phyloP scores from a whole-genome alignment of 2,113 vertebrate genomes.

The Bothrops jararaca region DNA sequence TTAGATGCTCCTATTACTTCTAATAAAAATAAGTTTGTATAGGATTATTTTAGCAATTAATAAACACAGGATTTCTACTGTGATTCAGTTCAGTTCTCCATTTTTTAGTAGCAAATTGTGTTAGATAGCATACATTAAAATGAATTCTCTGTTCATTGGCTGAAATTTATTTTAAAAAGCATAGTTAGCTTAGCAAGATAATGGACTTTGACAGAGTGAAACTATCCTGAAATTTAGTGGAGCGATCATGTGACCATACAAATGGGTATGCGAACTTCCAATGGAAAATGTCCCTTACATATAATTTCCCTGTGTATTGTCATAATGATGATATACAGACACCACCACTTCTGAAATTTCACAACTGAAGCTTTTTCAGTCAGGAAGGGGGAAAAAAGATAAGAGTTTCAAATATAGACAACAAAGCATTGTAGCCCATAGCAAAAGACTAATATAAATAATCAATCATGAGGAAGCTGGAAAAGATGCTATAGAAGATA shows the following conservation, averaged over 20 bases:
- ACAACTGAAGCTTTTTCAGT: neutral
- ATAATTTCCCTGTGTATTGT: neutral
- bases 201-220: neutral
- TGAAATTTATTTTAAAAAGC: neutral
- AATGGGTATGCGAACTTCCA: neutral
- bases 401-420: conserved; percentile 10
- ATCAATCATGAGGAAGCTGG: neutral
- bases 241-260: too few species aligned
- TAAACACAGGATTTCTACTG: neutral
- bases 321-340: neutral
- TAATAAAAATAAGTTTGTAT: neutral
- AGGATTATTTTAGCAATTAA: neutral
- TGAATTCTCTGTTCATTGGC: neutral
- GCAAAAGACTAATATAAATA: conserved; percentile 16
- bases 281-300: neutral
- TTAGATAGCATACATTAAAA: neutral
- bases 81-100: neutral
- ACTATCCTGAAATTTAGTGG: neutral
- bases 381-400: neutral
- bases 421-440: neutral
- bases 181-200: neutral
- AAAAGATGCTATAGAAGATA: neutral
- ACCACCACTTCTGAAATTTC: neutral
- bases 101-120: neutral
- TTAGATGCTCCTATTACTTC: neutral